phyloP scores from a whole-genome alignment of 2,113 vertebrate genomes.

The Probosciger aterrimus region DNA sequence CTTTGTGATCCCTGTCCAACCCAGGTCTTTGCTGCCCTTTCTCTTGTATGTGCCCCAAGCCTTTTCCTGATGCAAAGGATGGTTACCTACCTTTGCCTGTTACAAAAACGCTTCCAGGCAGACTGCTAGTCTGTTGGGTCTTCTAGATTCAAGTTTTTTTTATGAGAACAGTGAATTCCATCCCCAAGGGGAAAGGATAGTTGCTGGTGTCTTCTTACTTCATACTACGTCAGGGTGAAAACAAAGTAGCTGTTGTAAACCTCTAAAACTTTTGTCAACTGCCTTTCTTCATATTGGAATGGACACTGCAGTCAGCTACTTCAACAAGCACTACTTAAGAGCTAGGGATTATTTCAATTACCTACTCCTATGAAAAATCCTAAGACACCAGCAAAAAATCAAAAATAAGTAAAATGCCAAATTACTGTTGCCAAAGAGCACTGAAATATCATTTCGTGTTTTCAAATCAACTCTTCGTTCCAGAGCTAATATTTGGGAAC shows the following conservation, averaged over 20 bases:
- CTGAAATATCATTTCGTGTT: not conserved
- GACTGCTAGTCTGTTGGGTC: not conserved
- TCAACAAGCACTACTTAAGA: not conserved
- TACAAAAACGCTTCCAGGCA: not conserved
- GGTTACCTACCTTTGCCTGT: not conserved
- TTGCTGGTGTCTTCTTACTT: not conserved
- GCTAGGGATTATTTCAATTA: not conserved
- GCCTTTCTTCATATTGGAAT: not conserved
- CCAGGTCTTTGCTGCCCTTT: not conserved
- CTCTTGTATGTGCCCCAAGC: not conserved
- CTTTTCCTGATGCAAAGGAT: not conserved
- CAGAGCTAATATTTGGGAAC: not conserved
- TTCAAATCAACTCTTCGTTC: not conserved
- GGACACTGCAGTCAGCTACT: not conserved
- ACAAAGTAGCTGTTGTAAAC: not conserved
- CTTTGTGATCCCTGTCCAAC: not conserved
- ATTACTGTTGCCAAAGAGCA: not conserved
- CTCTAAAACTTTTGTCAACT: not conserved
- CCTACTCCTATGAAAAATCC: not conserved
- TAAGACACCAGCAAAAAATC: not conserved
- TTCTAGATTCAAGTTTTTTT: not conserved
- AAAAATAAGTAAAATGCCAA: not conserved
- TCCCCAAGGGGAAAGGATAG: not conserved
- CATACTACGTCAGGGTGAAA: not conserved
- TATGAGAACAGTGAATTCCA: not conserved